These are phyloP conservation scores for Coluber constrictor DNA, from an alignment of 2,797 vertebrate species.

Conservation along the genomic window DNA sequence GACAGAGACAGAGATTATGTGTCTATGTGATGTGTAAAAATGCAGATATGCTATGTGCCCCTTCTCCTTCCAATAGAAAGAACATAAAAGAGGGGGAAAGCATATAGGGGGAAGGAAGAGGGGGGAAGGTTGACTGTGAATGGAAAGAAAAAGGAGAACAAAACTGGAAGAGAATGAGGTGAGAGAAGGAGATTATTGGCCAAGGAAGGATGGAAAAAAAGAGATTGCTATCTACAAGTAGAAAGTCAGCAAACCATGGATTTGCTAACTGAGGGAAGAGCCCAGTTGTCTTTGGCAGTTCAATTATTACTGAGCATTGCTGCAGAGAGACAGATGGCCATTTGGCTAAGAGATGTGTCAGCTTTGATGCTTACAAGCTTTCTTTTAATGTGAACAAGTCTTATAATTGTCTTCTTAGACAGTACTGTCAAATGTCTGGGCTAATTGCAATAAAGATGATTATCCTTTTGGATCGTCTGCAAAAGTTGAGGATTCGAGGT, in stretches of 20 bases:
- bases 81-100: background rate
- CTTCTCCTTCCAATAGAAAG: background rate
- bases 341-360: conserved; percentile 3
- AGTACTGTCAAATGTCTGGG: background rate
- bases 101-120: background rate
- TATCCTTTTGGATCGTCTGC: background rate
- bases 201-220: background rate
- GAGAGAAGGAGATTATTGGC: background rate
- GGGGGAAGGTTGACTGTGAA: background rate
- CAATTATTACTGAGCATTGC: background rate
- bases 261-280: background rate
- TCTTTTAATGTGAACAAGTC: background rate
- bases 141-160: background rate
- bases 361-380: background rate
- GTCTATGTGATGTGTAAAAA: background rate
- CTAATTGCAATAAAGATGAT: background rate
- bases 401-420: background rate
- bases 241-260: background rate
- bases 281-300: background rate
- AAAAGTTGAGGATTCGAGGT: background rate
- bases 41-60: background rate
- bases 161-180: background rate
- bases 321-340: background rate
- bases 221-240: background rate
- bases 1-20: background rate